Conservation (phyloP, 2,113 vertebrate genomes). For the Podiceps cristatus region DNA sequence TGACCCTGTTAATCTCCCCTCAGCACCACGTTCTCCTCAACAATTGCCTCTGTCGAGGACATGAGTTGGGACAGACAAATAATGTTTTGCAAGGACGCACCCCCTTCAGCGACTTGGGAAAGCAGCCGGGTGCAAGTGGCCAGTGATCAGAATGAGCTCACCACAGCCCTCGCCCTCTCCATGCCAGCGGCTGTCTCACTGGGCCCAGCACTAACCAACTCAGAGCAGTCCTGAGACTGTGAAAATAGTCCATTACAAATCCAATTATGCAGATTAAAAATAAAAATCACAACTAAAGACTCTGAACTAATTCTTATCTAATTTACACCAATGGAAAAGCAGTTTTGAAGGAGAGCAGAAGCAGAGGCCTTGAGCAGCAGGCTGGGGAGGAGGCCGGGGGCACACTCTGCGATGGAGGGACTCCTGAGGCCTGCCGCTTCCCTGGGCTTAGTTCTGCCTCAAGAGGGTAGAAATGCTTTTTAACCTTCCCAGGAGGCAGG, state of each 20-base stretch:
- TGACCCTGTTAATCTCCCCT: background rate
- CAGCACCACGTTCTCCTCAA: background rate
- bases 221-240: background rate
- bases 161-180: background rate
- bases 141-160: background rate
- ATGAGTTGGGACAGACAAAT: background rate
- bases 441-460: background rate
- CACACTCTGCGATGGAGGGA: rapidly evolving
- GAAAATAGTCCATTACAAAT: background rate
- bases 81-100: background rate
- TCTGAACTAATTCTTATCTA: background rate
- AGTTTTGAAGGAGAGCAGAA: background rate
- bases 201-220: background rate
- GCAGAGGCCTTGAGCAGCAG: background rate
- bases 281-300: background rate
- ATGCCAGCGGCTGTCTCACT: background rate
- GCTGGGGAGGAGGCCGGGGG: background rate
- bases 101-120: background rate
- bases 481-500: background rate
- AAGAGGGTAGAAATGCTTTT: background rate
- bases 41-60: background rate
- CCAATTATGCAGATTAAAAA: conserved; percentile 22
- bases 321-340: background rate
- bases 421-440: background rate
- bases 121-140: background rate